Evolutionary conservation across 2,888 invertebrate genomes (phyloP).

Genomic region (Cantharis rustica): DNA sequence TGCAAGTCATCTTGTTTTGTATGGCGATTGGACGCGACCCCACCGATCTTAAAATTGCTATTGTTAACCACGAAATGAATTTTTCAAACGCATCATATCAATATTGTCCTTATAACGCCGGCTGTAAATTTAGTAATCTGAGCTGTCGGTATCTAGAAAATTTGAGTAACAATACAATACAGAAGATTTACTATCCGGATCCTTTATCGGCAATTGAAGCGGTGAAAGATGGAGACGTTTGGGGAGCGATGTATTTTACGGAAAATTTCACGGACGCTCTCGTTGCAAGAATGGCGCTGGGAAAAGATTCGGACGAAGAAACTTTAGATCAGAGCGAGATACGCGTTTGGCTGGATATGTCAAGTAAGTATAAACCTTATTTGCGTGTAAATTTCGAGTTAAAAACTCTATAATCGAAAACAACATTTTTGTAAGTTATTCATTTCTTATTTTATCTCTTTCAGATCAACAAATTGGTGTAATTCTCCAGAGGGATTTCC

Average conservation of each 20-base stretch:
- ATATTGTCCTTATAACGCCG: conserved; percentile 59
- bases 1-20: conserved; percentile 87
- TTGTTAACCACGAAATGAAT: conserved; percentile 71
- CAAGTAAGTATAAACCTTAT: conserved; percentile 64
- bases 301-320: conserved; percentile 83
- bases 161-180: conserved; percentile 73
- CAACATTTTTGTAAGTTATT: no score
- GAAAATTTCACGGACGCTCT: conserved; percentile 88
- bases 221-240: conserved; percentile 77
- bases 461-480: conserved; percentile 90
- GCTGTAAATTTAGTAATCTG: conserved; percentile 72
- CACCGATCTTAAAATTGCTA: conserved; percentile 55
- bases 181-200: conserved; percentile 71
- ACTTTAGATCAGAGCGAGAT: conserved; percentile 86
- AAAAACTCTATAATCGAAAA: background rate
- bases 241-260: conserved; percentile 89
- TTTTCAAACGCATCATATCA: conserved; percentile 46
- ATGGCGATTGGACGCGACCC: conserved; percentile 86
- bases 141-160: conserved; percentile 82
- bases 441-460: background rate
- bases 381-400: background rate
- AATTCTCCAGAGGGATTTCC: conserved; percentile 84
- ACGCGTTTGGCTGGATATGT: conserved; percentile 90
- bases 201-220: conserved; percentile 71
- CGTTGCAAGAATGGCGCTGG: conserved; percentile 78